Conservation (phyloP, 2,797 vertebrate species). For the Bufotes viridis region DNA sequence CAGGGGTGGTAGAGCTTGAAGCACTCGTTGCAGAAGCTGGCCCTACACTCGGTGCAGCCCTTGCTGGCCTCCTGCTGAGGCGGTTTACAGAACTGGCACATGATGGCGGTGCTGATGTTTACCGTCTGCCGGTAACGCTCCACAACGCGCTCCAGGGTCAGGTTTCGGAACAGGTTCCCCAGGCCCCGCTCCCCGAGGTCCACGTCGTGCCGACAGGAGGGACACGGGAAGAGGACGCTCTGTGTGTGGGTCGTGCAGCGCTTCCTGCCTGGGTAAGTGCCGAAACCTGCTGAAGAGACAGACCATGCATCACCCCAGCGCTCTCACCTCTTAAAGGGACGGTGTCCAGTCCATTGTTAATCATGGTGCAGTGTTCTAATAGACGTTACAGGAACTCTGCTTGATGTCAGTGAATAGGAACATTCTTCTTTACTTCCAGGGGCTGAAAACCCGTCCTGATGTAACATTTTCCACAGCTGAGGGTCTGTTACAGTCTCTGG, state of each 20-base stretch:
- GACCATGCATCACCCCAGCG: too few relatives aligned
- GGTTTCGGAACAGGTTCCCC: conserved; percentile 91
- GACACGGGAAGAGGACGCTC: conserved; percentile 89
- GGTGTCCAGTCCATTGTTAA: too few relatives aligned
- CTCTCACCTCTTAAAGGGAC: too few relatives aligned
- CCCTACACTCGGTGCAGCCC: conserved; percentile 93
- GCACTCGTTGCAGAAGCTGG: conserved; percentile 97
- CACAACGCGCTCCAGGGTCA: conserved; percentile 94
- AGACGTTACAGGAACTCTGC: too few relatives aligned
- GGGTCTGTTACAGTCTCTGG: too few relatives aligned
- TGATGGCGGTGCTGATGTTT: conserved; percentile 88
- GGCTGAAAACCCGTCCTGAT: too few relatives aligned
- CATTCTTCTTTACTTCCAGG: too few relatives aligned
- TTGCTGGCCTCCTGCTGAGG: conserved; percentile 90
- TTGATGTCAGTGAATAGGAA: too few relatives aligned
- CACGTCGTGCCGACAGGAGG: conserved; percentile 88
- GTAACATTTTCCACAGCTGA: too few relatives aligned
- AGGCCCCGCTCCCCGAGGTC: conserved; percentile 91
- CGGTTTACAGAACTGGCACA: conserved; percentile 95
- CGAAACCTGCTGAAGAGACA: conserved; percentile 78
- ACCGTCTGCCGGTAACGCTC: conserved; percentile 92
- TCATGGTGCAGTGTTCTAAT: too few relatives aligned
- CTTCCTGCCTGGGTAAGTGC: conserved; percentile 90
- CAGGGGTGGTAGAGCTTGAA: conserved; percentile 98
- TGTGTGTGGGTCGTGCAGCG: conserved; percentile 80